phyloP scores from a whole-genome alignment of 1,140 invertebrate species.

The Mercenaria mercenaria region DNA sequence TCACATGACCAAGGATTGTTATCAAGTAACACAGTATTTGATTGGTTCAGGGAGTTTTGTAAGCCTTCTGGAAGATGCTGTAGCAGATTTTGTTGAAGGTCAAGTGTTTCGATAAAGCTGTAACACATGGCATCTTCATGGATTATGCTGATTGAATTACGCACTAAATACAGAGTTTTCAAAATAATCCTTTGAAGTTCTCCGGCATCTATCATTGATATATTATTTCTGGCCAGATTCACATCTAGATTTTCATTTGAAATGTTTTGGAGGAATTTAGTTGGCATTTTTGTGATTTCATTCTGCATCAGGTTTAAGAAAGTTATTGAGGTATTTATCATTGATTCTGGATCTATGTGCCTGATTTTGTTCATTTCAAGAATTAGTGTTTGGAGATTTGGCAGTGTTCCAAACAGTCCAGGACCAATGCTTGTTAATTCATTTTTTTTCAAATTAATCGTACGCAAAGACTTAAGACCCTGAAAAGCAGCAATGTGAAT shows the following conservation, averaged over 20 bases:
- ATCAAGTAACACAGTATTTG: conserved; percentile 49
- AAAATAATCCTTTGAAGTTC: conserved; percentile 52
- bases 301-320: conserved; percentile 73
- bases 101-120: conserved; percentile 64
- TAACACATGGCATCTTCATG: conserved; percentile 64
- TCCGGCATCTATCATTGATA: conserved; percentile 23
- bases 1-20: conserved; percentile 76
- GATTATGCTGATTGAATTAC: conserved; percentile 68
- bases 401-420: conserved; percentile 66
- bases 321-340: conserved; percentile 68
- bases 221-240: conserved; percentile 57
- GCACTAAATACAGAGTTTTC: conserved; percentile 61
- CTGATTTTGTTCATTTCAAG: conserved; percentile 63
- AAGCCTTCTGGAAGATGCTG: conserved; percentile 71
- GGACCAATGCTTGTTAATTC: conserved; percentile 59
- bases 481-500: conserved; percentile 66
- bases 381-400: conserved; percentile 65
- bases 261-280: conserved; percentile 46
- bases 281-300: conserved; percentile 69
- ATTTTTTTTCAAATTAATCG: conserved; percentile 68
- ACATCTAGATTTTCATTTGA: conserved; percentile 51
- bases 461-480: conserved; percentile 55
- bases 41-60: conserved; percentile 54
- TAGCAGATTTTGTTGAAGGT: conserved; percentile 68
- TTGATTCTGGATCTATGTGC: conserved; percentile 60